These are phyloP conservation scores for Oreochromis tanganicae DNA, from an alignment of 2,113 vertebrate genomes.

Conservation along the genomic window DNA sequence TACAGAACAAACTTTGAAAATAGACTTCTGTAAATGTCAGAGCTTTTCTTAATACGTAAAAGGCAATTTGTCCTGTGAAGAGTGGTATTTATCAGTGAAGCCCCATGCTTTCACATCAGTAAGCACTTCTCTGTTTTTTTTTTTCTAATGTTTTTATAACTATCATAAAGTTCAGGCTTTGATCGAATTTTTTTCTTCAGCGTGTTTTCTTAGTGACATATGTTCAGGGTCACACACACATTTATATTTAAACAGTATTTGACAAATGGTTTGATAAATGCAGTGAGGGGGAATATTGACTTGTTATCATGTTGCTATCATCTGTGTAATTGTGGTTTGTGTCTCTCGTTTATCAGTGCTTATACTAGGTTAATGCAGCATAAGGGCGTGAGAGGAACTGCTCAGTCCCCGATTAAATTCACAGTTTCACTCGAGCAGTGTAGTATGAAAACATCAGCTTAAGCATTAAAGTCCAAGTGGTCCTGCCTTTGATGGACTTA, in stretches of 20 bases:
- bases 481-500: neutral
- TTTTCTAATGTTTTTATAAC: neutral
- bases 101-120: neutral
- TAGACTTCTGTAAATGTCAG: neutral
- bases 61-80: neutral
- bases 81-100: neutral
- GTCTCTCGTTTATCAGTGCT: neutral
- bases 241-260: neutral
- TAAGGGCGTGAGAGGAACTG: neutral
- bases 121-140: too few relatives aligned
- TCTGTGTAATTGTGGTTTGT: neutral
- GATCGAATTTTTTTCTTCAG: neutral
- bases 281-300: neutral
- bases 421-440: neutral
- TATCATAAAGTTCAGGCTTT: neutral
- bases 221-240: neutral
- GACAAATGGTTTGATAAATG: neutral
- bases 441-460: neutral
- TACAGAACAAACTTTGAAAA: neutral
- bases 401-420: neutral
- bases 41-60: neutral
- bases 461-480: neutral
- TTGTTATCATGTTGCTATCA: neutral
- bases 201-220: neutral
- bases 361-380: neutral